These are phyloP conservation scores for Mesochorus sp. DNA, from an alignment of 2,888 invertebrate genomes.

Conservation along the genomic window DNA sequence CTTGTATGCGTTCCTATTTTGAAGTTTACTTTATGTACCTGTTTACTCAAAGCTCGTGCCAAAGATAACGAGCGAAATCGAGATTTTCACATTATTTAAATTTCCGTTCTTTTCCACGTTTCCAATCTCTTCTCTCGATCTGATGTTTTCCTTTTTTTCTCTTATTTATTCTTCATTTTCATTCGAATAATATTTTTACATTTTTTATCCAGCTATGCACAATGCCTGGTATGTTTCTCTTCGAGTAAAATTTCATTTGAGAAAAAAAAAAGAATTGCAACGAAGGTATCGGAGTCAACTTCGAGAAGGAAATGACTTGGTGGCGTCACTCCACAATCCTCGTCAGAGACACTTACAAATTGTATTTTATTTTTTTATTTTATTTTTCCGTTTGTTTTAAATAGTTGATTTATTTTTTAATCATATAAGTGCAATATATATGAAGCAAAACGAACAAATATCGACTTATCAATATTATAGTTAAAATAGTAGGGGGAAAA, in stretches of 20 bases:
- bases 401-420: neutral
- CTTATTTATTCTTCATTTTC: neutral
- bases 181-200: too few species aligned
- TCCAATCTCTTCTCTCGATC: too few species aligned
- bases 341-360: too few species aligned
- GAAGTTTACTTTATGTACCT: conserved; percentile 63
- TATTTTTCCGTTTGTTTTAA: conserved; percentile 22
- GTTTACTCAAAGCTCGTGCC: conserved; percentile 39
- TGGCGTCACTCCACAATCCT: too few species aligned
- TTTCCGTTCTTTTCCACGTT: too few species aligned
- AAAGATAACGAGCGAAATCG: conserved; percentile 1
- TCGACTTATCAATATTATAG: conserved; percentile 12
- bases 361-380: neutral
- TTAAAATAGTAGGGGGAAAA: conserved; percentile 17
- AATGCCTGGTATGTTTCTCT: too few species aligned
- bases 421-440: conserved; percentile 15
- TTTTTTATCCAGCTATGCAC: too few species aligned
- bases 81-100: neutral
- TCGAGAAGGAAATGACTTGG: too few species aligned
- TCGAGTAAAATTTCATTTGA: too few species aligned
- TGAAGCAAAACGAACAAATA: conserved; percentile 47
- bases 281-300: too few species aligned
- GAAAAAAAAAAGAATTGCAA: too few species aligned
- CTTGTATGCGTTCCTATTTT: conserved; percentile 18
- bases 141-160: neutral